Evolutionary conservation across 2,797 vertebrate species (phyloP).

Genomic region (Premnoplex brunnescens): DNA sequence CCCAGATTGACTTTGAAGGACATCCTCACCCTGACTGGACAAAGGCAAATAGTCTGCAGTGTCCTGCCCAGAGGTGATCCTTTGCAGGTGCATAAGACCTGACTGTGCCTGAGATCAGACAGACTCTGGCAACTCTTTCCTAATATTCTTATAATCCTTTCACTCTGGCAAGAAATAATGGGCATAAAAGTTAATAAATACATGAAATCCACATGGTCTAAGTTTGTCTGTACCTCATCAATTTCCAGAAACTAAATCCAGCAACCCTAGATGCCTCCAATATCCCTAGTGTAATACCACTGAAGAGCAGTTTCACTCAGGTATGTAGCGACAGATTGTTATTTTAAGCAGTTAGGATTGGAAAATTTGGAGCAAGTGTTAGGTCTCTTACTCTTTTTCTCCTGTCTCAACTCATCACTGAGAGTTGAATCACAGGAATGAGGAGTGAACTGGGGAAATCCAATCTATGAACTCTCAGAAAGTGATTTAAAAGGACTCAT

Average conservation of each 20-base stretch:
- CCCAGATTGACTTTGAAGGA: neutral
- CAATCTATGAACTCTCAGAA: neutral
- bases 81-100: fast-evolving
- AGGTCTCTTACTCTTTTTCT: neutral
- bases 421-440: neutral
- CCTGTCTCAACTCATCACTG: neutral
- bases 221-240: neutral
- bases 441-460: neutral
- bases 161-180: neutral
- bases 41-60: neutral
- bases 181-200: neutral
- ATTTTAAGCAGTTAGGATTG: neutral
- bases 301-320: neutral
- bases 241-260: neutral
- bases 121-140: neutral
- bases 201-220: neutral
- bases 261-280: neutral
- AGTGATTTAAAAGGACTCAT: neutral
- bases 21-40: fast-evolving
- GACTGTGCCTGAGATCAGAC: neutral
- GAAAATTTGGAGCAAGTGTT: neutral
- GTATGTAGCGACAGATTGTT: neutral
- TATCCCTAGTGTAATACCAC: neutral
- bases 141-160: neutral
- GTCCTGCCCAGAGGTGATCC: neutral